phyloP scores from a whole-genome alignment of 2,888 invertebrate species.

The Diaperis boleti region DNA sequence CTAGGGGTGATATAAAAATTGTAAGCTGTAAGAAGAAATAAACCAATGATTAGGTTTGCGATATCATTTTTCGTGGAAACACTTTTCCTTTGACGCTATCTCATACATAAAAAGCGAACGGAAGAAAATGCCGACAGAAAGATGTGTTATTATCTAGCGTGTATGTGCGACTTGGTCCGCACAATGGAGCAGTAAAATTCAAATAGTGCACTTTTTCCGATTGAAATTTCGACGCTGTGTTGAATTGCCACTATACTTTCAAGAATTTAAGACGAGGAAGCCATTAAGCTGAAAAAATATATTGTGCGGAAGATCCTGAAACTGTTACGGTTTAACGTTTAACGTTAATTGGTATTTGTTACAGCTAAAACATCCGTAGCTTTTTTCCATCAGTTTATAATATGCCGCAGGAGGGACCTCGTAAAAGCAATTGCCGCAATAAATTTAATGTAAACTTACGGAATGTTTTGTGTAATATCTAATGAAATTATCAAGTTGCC shows the following conservation, averaged over 20 bases:
- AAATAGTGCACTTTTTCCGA: slow-evolving; percentile 38
- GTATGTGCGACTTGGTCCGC: slow-evolving; percentile 35
- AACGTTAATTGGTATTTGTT: no score
- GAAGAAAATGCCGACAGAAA: slow-evolving; percentile 31
- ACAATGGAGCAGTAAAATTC: slow-evolving; percentile 38
- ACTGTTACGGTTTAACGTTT: no score
- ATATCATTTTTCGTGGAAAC: slow-evolving; percentile 28
- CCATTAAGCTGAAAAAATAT: slow-evolving; percentile 26
- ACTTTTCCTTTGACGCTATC: slow-evolving; percentile 29
- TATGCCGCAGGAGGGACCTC: slow-evolving; percentile 1
- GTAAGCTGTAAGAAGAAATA: slow-evolving; percentile 15
- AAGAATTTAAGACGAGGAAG: slow-evolving; percentile 20
- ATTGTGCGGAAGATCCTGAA: no score
- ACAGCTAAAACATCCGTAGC: no score
- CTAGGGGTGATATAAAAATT: slow-evolving; percentile 1
- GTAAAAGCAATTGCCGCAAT: slow-evolving; percentile 21
- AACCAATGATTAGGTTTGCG: slow-evolving; percentile 29
- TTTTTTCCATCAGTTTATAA: no score
- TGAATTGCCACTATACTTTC: slow-evolving; percentile 33
- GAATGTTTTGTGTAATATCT: slow-evolving; percentile 30
- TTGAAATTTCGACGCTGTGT: slow-evolving; percentile 30
- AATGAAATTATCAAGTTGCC: slow-evolving; percentile 31
- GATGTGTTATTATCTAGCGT: slow-evolving; percentile 29
- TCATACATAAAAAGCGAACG: slow-evolving; percentile 34
- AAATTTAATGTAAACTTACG: slow-evolving; percentile 23